A percentile compares a stretch with the other conserved stretches of the same genome.
phyloP scores from a whole-genome alignment of 2,888 invertebrate genomes.

The Acanthosoma haemorrhoidale region DNA sequence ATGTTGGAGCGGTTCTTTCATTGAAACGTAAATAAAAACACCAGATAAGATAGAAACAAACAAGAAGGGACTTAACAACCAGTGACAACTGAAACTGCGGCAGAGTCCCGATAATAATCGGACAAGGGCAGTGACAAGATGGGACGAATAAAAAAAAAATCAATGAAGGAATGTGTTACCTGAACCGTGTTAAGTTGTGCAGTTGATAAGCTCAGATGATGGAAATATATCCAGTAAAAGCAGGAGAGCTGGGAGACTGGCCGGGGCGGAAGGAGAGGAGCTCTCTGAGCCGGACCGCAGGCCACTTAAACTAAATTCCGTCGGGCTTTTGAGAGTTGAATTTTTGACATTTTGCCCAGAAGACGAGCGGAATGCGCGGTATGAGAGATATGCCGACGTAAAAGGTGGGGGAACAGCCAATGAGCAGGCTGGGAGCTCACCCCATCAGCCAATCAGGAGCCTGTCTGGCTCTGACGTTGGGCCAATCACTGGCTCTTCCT shows the following conservation, averaged over 20 bases:
- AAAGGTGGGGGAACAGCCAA: constrained; percentile 16
- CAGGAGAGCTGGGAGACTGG: constrained; percentile 18
- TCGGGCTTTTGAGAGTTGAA: constrained; percentile 20
- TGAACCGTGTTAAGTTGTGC: not conserved
- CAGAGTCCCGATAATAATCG: not conserved
- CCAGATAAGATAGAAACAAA: not conserved
- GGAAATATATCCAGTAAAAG: constrained; percentile 31
- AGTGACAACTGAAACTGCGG: not conserved
- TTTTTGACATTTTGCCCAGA: constrained; percentile 30
- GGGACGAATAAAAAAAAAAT: constrained; percentile 21
- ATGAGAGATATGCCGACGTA: constrained; percentile 28
- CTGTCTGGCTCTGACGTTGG: not conserved
- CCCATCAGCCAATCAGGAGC: constrained; percentile 4
- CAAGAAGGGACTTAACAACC: not conserved
- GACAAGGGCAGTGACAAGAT: not conserved
- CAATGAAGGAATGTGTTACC: constrained; percentile 20
- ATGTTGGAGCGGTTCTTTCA: not conserved
- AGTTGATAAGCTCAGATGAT: constrained; percentile 33
- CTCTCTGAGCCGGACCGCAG: constrained; percentile 3
- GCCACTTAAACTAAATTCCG: constrained; percentile 27
- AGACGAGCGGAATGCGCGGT: constrained; percentile 26
- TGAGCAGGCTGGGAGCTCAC: not conserved
- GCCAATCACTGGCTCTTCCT: not conserved
- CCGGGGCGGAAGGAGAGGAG: constrained; percentile 24
- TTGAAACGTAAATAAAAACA: not conserved